Conservation (phyloP, 2,797 vertebrate species). For the Aplochiton taeniatus region DNA sequence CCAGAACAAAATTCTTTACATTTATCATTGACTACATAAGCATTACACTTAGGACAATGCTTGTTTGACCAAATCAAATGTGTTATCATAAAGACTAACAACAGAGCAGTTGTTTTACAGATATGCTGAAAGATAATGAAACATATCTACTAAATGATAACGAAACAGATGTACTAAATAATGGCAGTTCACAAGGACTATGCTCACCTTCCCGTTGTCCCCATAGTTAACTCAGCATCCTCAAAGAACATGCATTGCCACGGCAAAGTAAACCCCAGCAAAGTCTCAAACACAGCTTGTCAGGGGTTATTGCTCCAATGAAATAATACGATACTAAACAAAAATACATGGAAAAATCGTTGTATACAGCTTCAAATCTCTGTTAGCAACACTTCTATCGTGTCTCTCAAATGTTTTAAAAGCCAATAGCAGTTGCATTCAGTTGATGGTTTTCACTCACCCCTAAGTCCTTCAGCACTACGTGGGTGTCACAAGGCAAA, state of each 20-base stretch:
- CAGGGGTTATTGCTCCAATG: slow-evolving; percentile 5
- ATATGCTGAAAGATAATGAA: not conserved
- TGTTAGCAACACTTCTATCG: slow-evolving; percentile 26
- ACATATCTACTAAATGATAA: not conserved
- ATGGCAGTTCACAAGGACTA: slow-evolving; percentile 20
- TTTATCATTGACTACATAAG: too few species aligned
- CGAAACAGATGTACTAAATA: not conserved
- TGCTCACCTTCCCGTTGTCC: slow-evolving; percentile 79
- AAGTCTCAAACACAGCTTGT: slow-evolving; percentile 30
- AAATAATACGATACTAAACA: slow-evolving; percentile 25
- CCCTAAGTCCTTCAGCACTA: slow-evolving; percentile 7
- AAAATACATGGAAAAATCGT: slow-evolving; percentile 27
- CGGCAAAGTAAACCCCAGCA: slow-evolving; percentile 40
- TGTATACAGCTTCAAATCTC: slow-evolving; percentile 10
- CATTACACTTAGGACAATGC: too few species aligned
- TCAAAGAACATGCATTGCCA: slow-evolving; percentile 50
- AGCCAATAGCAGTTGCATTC: slow-evolving; percentile 31
- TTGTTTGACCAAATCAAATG: too few species aligned
- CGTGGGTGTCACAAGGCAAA: slow-evolving; percentile 24
- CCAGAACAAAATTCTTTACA: not conserved
- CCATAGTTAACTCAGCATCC: slow-evolving; percentile 71
- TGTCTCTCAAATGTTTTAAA: slow-evolving; percentile 20
- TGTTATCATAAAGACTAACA: not conserved
- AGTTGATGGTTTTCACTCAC: slow-evolving; percentile 38
- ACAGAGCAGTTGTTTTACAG: not conserved